These are phyloP conservation scores for Tiliacea citrago DNA, from an alignment of 2,888 invertebrate species.

Conservation along the genomic window DNA sequence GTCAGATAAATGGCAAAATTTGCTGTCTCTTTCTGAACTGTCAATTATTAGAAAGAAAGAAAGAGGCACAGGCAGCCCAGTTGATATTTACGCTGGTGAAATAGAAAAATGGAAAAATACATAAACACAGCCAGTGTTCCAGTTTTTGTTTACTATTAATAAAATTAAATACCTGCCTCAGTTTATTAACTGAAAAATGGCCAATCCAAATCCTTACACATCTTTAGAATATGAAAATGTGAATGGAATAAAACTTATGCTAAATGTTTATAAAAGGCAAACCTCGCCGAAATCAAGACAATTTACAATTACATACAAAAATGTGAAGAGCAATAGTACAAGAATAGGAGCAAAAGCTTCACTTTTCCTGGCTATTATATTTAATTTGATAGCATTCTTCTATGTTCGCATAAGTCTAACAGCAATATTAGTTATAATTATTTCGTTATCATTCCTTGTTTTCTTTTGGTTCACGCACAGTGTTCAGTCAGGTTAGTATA, in stretches of 20 bases:
- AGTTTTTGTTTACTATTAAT: neutral
- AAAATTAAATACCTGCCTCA: neutral
- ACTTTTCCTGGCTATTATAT: slow-evolving; percentile 78
- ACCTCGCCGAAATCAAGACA: slow-evolving; percentile 78
- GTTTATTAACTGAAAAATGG: slow-evolving; percentile 17
- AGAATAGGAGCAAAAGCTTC: slow-evolving; percentile 77
- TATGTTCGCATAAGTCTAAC: slow-evolving; percentile 82
- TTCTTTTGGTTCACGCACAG: slow-evolving; percentile 87
- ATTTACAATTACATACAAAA: slow-evolving; percentile 84
- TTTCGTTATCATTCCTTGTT: slow-evolving; percentile 79
- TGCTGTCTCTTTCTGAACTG: slow-evolving; percentile 26
- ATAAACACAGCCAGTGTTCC: neutral
- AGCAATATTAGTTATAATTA: slow-evolving; percentile 77
- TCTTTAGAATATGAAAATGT: slow-evolving; percentile 81
- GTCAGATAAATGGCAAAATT: no score
- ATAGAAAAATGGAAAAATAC: neutral
- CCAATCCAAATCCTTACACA: slow-evolving; percentile 38
- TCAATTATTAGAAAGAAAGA: neutral
- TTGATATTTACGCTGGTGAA: no score
- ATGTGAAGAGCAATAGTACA: slow-evolving; percentile 69
- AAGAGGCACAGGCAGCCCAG: neutral
- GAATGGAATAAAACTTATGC: slow-evolving; percentile 80
- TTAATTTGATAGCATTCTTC: slow-evolving; percentile 79
- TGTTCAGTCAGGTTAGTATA: slow-evolving; percentile 83
- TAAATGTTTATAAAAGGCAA: slow-evolving; percentile 76